Evolutionary conservation across 1,140 invertebrate genomes (phyloP), one percentile per base, ranked within the genome.

Genomic region (Caenorhabditis latens): DNA sequence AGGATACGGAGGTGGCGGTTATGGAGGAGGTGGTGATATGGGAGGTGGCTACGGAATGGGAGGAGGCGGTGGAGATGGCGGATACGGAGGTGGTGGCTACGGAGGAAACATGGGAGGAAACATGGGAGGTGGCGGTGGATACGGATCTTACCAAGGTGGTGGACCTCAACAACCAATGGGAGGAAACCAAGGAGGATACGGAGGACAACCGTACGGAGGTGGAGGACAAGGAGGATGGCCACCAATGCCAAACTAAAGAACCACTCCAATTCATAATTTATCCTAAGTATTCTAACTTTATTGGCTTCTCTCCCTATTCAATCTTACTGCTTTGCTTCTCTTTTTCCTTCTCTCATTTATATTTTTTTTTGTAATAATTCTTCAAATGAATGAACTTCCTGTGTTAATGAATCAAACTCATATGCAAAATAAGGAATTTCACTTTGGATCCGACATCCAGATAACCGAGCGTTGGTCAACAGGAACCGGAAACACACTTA

Each of bases 21-120:
- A 88, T 57, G 89, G 89, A 83, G 89, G 84, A 21, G 87, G 89
- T 58, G 90, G 87, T 48, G 87, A 87, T 58, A 89, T 89, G 65
- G 89, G 89, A 79, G 89, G 88, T 43, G 71, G 71, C 3, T 79
- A 79, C 71, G 85, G 67, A 79, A 86, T 79, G 46, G 88, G 85
- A 32, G 89, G 89, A 32, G 89, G 89, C n/a, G 85, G 83, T 53
- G 89, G 89, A 42, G 89, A 84, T 24, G 89, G 89, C 40, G 89
- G 84, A 43, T 86, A 75, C 82, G 86, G 90, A 32, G 82, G 55
- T 50, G 65, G 83, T 48, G 89, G 89, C 13, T 87, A 86, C 40
- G 90, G 86, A 65, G 63, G 86, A 24, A 53, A 65, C 84, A 71
- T 71, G 84, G 71, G 58, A 65, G 87, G 84, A 85, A 83, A 79